Base-by-base conservation (phyloP, 1,140 invertebrate species). In the Lucilia sericata region DNA sequence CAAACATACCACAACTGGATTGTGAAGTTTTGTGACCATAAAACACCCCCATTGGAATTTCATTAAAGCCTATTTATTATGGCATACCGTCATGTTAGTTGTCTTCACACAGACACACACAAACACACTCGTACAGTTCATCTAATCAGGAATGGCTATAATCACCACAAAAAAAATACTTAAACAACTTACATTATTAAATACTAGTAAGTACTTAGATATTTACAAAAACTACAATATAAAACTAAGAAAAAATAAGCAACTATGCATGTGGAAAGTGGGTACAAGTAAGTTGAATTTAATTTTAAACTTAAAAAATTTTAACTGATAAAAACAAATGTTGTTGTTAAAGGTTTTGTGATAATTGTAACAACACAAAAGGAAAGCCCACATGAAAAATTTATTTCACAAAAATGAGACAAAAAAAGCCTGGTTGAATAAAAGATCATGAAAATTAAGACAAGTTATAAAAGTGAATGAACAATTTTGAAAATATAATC, bases 11-110 rank as follows among this genome's bases (percentile, higher is more conserved):
- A 78, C 65, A 21, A 70, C 65, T 70, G 19, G 65, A 70, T 70
- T 70, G n/a, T 70, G 21, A 19, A 78, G 36, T 47, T 78, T 78
- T 78, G 36, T 78, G 75, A 78, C 75, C 75, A 78, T 78, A 78
- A 78, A 78, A 78, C 75, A 78, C 75, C 75, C 75, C 14, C 75
- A 78, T 78, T 78, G 75, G 75, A 78, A 78, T 78, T 78, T 25
- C 75, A 78, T 78, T 78, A 78, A 19, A 78, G n/a, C 75, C 19
- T n/a, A 70, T 42, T 75, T 78, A 78, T 78, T 78, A 78, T 78
- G 75, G 75, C 75, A 78, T 7, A 78, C 47, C 34, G 75, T 70
- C 65, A 70, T 70, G 65, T 70, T 70, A 70, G 21, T 21, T 70
- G 65, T 70, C 65, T 21, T 10, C 5, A 21, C 60, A 17, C n/a